Evolutionary conservation across 2,797 vertebrate genomes (phyloP), one percentile per base, ranked within the genome.

Genomic region (Benthosema pterotum): DNA sequence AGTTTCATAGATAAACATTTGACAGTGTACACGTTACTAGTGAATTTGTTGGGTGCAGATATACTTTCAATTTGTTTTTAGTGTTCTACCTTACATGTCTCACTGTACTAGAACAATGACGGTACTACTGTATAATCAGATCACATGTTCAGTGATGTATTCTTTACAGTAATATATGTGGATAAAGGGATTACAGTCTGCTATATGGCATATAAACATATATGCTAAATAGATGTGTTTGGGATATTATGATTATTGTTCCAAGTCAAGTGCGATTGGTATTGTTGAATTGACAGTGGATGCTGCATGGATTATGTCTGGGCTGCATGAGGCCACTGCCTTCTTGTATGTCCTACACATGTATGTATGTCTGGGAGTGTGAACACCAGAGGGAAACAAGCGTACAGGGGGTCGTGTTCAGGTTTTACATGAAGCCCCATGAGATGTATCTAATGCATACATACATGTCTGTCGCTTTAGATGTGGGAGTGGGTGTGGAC

Each of bases 381-480:
- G 17, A n/a, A 70, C 52, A 46, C 8, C 16, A 63, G 17, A 22
- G 51, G 38, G 52, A n/a, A 17, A 16, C 8, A 56, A 19, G n/a
- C n/a, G 38, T 60, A 28, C 2, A 55, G 56, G 42, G 16, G 46
- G 22, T n/a, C 52, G 38, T 49, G 60, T 70, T 72, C 15, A 3
- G 65, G 45, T 52, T 62, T 57, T 54, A 47, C 4, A 48, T 51
- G 48, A 17, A 47, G 49, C 49, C 49, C 57, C 32, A 0, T 25
- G n/a, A 57, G 42, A 38, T 66, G 82, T 76, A 77, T 79, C 78
- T 78, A 43, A 69, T 19, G 43, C 64, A 46, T 42, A 6, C 3
- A 55, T 69, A 54, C 58, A 73, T 60, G 14, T 47, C 67, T 57
- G 63, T 73, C 54, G 63, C 72, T 82, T 80, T 68, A 72, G 60